These are phyloP conservation scores for Eucidaris tribuloides DNA, from an alignment of 35 echinoderm and acorn worm genomes.

Conservation along the genomic window DNA sequence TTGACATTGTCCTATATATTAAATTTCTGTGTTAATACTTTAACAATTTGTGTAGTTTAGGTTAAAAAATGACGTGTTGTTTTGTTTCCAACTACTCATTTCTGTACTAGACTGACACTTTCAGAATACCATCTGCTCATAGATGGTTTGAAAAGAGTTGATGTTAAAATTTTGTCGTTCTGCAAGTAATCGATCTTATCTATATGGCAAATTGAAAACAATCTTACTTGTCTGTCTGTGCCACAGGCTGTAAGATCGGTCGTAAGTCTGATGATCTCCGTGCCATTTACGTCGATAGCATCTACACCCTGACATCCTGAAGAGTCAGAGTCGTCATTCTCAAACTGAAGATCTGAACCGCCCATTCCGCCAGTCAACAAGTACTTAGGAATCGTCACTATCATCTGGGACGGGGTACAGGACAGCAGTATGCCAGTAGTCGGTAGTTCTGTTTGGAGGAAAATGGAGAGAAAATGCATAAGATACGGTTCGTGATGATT, in stretches of 20 bases:
- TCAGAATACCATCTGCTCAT: no score
- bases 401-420: background rate
- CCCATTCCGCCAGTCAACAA: background rate
- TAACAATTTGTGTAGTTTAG: background rate
- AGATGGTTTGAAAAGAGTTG: no score
- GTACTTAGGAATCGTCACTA: constrained; percentile 6
- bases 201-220: background rate
- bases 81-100: background rate
- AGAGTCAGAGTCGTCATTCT: background rate
- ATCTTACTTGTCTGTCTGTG: background rate
- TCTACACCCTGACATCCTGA: background rate
- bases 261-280: constrained; percentile 4
- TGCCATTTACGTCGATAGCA: background rate
- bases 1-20: no score
- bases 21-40: background rate
- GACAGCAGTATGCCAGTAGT: background rate
- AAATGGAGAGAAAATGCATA: no score
- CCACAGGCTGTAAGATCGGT: constrained; percentile 24
- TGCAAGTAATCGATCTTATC: background rate
- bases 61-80: background rate
- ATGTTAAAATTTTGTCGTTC: no score
- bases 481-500: no score
- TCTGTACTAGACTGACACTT: background rate
- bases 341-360: background rate
- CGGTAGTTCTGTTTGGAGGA: background rate